Conservation (phyloP, 2,113 vertebrate species). For the Cryptotis parvus region DNA sequence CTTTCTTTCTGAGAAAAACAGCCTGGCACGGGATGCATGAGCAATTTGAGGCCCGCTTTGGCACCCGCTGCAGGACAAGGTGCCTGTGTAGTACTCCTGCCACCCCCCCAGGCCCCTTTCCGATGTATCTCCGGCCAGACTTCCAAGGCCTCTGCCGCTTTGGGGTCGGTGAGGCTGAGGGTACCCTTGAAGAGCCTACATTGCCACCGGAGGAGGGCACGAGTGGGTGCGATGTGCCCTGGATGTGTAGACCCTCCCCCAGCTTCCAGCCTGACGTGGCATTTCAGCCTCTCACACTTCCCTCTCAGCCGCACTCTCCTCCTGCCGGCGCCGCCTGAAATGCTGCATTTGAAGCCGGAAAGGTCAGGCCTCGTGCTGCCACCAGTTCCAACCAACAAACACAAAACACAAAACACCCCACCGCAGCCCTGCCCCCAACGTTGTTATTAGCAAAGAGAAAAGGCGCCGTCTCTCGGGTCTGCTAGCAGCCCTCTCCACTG, state of each 20-base stretch:
- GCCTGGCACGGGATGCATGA: background rate
- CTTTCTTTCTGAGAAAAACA: background rate
- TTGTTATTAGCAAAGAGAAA: slow-evolving; percentile 2
- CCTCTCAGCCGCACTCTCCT: slow-evolving; percentile 27
- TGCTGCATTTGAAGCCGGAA: slow-evolving; percentile 75
- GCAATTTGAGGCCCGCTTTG: background rate
- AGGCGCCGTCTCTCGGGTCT: background rate
- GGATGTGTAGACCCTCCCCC: background rate
- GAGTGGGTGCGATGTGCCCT: background rate
- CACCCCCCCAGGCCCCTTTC: background rate
- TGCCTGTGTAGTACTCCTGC: background rate
- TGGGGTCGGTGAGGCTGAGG: background rate
- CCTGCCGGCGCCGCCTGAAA: slow-evolving; percentile 30
- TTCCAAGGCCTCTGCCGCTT: background rate
- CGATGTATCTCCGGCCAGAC: background rate
- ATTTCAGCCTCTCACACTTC: slow-evolving; percentile 69
- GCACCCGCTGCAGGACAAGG: background rate
- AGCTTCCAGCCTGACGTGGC: slow-evolving; percentile 65
- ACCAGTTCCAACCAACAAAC: slow-evolving; percentile 53
- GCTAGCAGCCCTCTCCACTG: background rate
- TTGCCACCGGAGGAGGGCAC: background rate
- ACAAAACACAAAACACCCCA: slow-evolving; percentile 36
- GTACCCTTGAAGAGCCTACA: background rate
- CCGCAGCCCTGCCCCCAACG: slow-evolving; percentile 33
- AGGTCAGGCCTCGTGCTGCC: slow-evolving; percentile 77